A percentile compares a stretch with the other conserved stretches of the same genome.
Evolutionary conservation across 2,113 vertebrate species (phyloP).

Genomic region (Telmatochromis sp.): DNA sequence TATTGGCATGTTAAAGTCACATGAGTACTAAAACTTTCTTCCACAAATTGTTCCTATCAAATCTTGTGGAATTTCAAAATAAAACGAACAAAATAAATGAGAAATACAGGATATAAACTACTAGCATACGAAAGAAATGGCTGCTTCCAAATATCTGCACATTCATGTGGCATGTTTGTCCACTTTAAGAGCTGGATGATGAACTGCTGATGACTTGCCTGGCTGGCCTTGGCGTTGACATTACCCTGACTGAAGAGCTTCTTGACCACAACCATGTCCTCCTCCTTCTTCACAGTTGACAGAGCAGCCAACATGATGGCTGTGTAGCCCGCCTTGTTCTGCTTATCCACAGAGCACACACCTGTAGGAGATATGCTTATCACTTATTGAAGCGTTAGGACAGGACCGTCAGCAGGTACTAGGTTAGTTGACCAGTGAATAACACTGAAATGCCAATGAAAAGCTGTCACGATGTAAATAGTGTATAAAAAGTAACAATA

Average conservation of each 20-base stretch:
- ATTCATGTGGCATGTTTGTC: not conserved
- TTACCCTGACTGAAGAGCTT: constrained; percentile 85
- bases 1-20: not conserved
- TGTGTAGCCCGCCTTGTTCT: constrained; percentile 94
- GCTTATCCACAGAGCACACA: constrained; percentile 82
- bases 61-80: not conserved
- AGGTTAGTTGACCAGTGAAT: not conserved
- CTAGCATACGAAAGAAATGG: not conserved
- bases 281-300: constrained; percentile 77
- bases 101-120: not conserved
- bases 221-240: constrained; percentile 89
- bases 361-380: constrained; percentile 55
- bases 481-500: not conserved
- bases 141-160: not conserved
- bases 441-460: not conserved
- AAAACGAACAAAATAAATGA: rapidly evolving
- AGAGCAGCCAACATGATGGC: constrained; percentile 91
- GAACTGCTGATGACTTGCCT: constrained; percentile 63
- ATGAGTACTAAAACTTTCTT: not conserved
- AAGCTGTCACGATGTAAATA: not conserved
- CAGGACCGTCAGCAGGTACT: rapidly evolving
- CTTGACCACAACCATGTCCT: constrained; percentile 82
- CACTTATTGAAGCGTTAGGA: not conserved
- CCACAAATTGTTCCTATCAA: not conserved
- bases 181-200: not conserved